Evolutionary conservation across 2,888 invertebrate genomes (phyloP).

Genomic region (Agrenia bidenticulata): DNA sequence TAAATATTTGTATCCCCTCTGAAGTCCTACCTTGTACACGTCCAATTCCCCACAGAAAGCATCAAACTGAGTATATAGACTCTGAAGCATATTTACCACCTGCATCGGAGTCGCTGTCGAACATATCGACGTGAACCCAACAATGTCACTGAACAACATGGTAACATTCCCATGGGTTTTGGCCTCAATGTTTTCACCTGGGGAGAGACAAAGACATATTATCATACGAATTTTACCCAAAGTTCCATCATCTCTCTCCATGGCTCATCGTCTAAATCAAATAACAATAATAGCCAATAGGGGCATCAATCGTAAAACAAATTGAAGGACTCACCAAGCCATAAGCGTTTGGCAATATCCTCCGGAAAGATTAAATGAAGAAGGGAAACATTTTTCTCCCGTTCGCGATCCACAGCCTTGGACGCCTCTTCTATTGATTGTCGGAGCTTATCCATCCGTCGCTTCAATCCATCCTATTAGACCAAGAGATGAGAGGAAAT

Average conservation of each 20-base stretch:
- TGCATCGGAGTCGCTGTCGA: conserved; percentile 92
- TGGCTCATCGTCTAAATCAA: not conserved
- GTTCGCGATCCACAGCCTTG: conserved; percentile 85
- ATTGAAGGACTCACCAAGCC: conserved; percentile 73
- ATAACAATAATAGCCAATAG: not conserved
- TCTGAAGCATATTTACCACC: conserved; percentile 92
- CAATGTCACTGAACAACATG: conserved; percentile 94
- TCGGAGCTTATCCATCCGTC: conserved; percentile 91
- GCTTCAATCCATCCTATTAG: conserved; percentile 77
- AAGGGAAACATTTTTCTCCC: conserved; percentile 91
- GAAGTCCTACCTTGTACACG: conserved; percentile 89
- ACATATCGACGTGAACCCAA: conserved; percentile 94
- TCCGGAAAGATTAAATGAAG: conserved; percentile 93
- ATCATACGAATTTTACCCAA: not conserved
- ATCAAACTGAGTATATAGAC: conserved; percentile 90
- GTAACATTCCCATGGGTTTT: conserved; percentile 91
- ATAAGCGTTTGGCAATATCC: conserved; percentile 87
- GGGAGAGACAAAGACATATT: conserved; percentile 15
- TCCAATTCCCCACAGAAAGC: conserved; percentile 87
- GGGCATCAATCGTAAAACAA: not conserved
- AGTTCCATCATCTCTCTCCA: too few species aligned
- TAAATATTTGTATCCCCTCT: too few species aligned
- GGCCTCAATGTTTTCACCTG: conserved; percentile 84
- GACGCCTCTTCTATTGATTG: conserved; percentile 91
- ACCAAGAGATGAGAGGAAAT: not conserved